Conservation (phyloP, 2,797 vertebrate genomes). For the Triplophysa yarkandensis region DNA sequence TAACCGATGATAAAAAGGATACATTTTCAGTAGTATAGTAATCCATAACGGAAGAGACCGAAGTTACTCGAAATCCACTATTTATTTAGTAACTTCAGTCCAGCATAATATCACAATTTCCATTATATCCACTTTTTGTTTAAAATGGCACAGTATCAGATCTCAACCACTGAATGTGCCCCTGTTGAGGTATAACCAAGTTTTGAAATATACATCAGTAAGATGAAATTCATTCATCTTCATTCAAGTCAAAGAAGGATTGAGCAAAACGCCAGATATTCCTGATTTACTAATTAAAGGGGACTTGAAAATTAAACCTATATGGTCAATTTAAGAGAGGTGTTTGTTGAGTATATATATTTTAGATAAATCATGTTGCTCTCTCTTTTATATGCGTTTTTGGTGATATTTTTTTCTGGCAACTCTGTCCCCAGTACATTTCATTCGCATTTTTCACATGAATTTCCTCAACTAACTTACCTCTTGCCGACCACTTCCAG, state of each 20-base stretch:
- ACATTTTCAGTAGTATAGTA: conserved; percentile 32
- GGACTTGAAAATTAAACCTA: neutral
- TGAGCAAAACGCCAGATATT: neutral
- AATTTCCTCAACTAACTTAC: conserved; percentile 60
- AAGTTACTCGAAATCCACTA: conserved; percentile 37
- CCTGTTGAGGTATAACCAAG: neutral
- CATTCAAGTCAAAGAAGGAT: neutral
- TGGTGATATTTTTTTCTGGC: conserved; percentile 61
- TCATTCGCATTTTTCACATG: conserved; percentile 58
- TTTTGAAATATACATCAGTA: neutral
- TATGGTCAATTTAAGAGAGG: conserved; percentile 59
- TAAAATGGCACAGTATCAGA: conserved; percentile 13
- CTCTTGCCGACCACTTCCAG: conserved; percentile 68
- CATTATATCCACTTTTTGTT: conserved; percentile 17
- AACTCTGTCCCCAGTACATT: conserved; percentile 64
- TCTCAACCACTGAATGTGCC: conserved; percentile 17
- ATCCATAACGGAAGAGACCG: conserved; percentile 17
- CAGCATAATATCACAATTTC: conserved; percentile 23
- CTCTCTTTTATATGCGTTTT: conserved; percentile 62
- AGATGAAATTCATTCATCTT: conserved; percentile 12
- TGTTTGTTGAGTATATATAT: conserved; percentile 73
- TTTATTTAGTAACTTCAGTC: conserved; percentile 48
- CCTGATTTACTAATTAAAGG: neutral
- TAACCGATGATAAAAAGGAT: conserved; percentile 34
- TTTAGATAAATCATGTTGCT: conserved; percentile 66